Evolutionary conservation across 2,113 vertebrate species (phyloP).

Genomic region (Erythrocebus patas): DNA sequence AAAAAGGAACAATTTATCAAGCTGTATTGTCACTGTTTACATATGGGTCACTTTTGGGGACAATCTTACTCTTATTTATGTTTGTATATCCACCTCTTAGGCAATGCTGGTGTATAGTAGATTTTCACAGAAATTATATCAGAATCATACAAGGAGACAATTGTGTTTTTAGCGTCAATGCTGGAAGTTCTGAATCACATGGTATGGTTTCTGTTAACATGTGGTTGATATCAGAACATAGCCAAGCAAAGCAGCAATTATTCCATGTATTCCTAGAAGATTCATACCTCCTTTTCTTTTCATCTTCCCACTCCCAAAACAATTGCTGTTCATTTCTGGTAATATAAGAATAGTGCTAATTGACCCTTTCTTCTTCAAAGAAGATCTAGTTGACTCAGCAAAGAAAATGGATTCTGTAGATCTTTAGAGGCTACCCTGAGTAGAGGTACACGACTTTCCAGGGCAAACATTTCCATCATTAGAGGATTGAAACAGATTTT

Average conservation of each 20-base stretch:
- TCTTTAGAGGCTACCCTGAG: neutral
- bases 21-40: neutral
- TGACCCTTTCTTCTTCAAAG: neutral
- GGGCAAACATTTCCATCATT: neutral
- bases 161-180: neutral
- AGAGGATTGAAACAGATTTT: neutral
- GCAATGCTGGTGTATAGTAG: neutral
- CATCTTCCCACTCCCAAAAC: neutral
- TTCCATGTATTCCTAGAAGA: neutral
- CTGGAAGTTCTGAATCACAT: neutral
- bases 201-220: neutral
- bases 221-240: neutral
- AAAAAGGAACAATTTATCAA: neutral
- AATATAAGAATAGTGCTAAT: neutral
- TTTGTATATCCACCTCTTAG: neutral
- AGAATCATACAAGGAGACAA: neutral
- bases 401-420: neutral
- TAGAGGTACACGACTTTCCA: neutral
- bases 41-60: neutral
- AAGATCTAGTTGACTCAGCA: neutral
- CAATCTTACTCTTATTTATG: neutral
- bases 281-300: neutral
- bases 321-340: conserved; percentile 25
- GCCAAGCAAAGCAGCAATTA: neutral
- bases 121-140: neutral